phyloP scores from a whole-genome alignment of 2,113 vertebrate species.

The Serinus canaria region DNA sequence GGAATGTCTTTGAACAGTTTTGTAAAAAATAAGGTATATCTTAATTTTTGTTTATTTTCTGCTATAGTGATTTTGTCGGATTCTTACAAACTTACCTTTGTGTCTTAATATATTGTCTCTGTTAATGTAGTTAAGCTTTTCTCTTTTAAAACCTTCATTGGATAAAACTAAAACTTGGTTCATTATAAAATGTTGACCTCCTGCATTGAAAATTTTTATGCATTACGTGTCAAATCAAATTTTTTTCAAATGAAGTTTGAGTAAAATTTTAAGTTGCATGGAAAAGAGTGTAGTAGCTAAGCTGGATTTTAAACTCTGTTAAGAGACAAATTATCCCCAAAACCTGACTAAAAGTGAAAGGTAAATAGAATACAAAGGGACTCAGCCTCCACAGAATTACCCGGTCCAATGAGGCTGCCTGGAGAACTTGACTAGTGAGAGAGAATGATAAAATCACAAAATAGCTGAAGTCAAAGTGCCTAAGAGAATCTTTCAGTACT shows the following conservation, averaged over 20 bases:
- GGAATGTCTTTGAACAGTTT: not conserved
- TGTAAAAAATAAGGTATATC: not conserved
- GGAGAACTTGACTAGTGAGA: not conserved
- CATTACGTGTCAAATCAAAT: not conserved
- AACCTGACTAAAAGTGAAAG: not conserved
- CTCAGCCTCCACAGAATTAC: not conserved
- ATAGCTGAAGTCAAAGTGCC: not conserved
- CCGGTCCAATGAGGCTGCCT: not conserved
- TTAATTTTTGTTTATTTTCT: not conserved
- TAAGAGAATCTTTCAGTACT: not conserved
- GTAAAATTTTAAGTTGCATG: not conserved
- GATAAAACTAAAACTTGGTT: not conserved
- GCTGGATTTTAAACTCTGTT: not conserved
- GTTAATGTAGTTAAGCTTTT: not conserved
- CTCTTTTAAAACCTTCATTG: not conserved
- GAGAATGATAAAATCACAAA: not conserved
- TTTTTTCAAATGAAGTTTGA: not conserved
- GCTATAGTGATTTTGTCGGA: not conserved
- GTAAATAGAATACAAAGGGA: not conserved
- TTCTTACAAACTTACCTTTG: not conserved
- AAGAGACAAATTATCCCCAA: rapidly evolving
- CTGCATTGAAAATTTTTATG: not conserved
- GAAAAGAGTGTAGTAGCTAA: not conserved
- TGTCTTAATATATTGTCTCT: not conserved
- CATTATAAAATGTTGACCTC: not conserved